Evolutionary conservation across 1,140 invertebrate species (phyloP), one percentile per base, ranked within the genome.

Genomic region (Drosophila arizonae): DNA sequence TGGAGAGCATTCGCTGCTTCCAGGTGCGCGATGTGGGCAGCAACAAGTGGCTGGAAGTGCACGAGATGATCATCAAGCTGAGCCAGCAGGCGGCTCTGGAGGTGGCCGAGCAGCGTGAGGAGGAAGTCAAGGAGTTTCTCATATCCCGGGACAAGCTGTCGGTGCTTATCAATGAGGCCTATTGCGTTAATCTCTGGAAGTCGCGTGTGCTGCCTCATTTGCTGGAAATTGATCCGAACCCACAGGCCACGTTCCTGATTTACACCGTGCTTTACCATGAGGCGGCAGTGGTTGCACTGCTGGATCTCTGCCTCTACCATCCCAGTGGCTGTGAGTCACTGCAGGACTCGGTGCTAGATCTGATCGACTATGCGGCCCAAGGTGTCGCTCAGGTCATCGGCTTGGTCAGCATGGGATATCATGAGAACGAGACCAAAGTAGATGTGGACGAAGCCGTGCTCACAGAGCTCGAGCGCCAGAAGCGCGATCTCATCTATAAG

Each of bases 31-130:
- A 92, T 33, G 82, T 92, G 24, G 91, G 91, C 15, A 76, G 54
- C 15, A 10, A 26, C 48, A 84, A 95, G 52, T 97, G 96, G 96
- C 92, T 96, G 45, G 95, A 96, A 79, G 95, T 94, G 90, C 96
- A 97, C 77, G 94, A 96, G 80, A 93, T 94, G 73, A 89, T 96
- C 4, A 94, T 96, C 75, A 95, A 96, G 88, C 85, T 97, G n/a
- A 95, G 95, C 72, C 95, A 96, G 88, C 95, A 97, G 93, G 95
- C 95, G 36, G 93, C 95, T 72, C 92, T 96, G 21, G 96, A 97
- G 92, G 94, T 95, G 21, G 93, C 92, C 11, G 92, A 92, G 26
- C 90, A 95, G 73, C 93, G 94, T 55, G 95, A 96, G 81, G 96
- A 96, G 92, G 92, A 93, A 30, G 94, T 96, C 0, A 96, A 96